phyloP scores from a whole-genome alignment of 2,113 vertebrate species.

The Thryonomys swinderianus region DNA sequence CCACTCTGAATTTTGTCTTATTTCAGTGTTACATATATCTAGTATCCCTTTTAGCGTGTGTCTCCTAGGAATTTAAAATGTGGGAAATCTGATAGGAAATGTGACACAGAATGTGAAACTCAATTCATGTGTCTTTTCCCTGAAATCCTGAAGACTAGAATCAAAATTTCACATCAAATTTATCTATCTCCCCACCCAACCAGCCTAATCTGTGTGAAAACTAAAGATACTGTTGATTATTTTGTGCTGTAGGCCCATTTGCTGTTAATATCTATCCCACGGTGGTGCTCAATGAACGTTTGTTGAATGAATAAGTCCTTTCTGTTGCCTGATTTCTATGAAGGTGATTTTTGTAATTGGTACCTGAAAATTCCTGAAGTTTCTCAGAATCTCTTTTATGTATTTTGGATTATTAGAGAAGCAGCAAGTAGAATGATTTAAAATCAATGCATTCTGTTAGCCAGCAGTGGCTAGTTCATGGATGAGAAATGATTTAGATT shows the following conservation, averaged over 20 bases:
- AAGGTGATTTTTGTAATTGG: background rate
- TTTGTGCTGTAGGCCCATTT: background rate
- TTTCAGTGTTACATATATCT: background rate
- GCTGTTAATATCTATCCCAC: background rate
- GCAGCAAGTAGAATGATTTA: background rate
- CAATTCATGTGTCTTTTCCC: background rate
- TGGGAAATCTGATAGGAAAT: background rate
- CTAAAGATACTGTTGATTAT: background rate
- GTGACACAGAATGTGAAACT: background rate
- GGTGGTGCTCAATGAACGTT: background rate
- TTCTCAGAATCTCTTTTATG: background rate
- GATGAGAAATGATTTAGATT: background rate
- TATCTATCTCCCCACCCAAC: background rate
- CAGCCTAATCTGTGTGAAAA: background rate
- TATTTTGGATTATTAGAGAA: background rate
- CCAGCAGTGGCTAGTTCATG: background rate
- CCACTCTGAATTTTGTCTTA: background rate
- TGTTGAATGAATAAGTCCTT: background rate
- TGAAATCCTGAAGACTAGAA: background rate
- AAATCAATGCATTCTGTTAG: background rate
- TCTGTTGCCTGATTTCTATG: background rate
- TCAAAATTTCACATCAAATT: background rate
- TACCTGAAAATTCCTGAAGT: background rate
- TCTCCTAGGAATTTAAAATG: background rate
- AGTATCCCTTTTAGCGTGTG: background rate